Conservation (phyloP, 2,113 vertebrate species). For the Cinclus cinclus region DNA sequence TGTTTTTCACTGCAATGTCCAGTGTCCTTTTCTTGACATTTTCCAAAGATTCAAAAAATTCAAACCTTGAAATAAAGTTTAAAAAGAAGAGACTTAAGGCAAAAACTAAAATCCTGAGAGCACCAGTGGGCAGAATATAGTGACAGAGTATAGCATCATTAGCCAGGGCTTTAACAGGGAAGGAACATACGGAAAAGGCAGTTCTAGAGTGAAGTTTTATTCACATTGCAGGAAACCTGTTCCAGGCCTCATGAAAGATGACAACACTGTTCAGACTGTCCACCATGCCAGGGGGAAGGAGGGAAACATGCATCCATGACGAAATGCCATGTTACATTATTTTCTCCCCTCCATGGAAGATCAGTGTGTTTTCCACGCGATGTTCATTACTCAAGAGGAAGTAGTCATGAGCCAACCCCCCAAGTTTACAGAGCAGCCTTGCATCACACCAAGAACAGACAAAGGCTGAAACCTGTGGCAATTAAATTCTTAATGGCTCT, state of each 20-base stretch:
- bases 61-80: conserved; percentile 82
- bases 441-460: background rate
- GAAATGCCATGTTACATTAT: background rate
- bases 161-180: background rate
- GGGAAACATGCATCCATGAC: background rate
- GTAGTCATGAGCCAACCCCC: background rate
- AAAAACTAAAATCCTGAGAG: background rate
- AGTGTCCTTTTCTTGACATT: conserved; percentile 83
- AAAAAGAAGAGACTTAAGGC: background rate
- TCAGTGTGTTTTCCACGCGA: background rate
- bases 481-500: conserved; percentile 36
- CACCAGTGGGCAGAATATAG: background rate
- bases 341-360: background rate
- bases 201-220: background rate
- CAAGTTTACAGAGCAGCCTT: background rate
- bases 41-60: conserved; percentile 85
- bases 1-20: conserved; percentile 92
- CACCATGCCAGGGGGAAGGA: background rate
- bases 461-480: conserved; percentile 29
- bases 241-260: background rate
- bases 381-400: conserved; percentile 53
- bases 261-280: background rate
- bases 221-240: background rate
- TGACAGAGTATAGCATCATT: background rate
- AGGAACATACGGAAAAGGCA: background rate